Conservation (phyloP, 2,113 vertebrate genomes). For the Apodemus speciosus region DNA sequence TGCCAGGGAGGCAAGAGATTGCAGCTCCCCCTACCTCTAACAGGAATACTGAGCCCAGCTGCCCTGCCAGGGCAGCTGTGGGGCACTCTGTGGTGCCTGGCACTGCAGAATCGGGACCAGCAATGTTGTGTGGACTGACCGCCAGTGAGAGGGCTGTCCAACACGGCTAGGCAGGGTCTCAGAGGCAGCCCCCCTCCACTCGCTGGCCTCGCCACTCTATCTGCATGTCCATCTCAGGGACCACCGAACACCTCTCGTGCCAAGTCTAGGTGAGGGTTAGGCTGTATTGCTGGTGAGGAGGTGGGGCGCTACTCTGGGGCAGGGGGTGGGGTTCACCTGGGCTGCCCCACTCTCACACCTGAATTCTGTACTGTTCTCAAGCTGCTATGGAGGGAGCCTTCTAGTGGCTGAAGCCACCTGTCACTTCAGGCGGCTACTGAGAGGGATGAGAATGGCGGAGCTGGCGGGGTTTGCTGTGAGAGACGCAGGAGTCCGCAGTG, state of each 20-base stretch:
- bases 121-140: not conserved
- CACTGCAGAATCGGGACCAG: not conserved
- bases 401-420: not conserved
- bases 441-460: rapidly evolving
- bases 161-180: not conserved
- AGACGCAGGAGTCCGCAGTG: not conserved
- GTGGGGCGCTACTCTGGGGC: not conserved
- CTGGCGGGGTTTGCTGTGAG: not conserved
- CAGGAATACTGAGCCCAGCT: rapidly evolving
- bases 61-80: not conserved
- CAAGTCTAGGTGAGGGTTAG: not conserved
- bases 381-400: not conserved
- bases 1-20: not conserved
- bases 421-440: not conserved
- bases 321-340: not conserved
- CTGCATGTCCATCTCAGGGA: not conserved
- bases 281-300: too few species aligned
- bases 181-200: not conserved
- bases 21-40: too few species aligned
- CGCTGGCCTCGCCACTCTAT: not conserved
- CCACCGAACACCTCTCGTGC: not conserved
- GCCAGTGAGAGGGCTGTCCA: too few species aligned
- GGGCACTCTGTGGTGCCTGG: not conserved
- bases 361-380: not conserved
- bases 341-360: not conserved